Percentiles rank a stretch among this genome's conserved stretches.
Conservation (phyloP, 2,888 invertebrate species). For the Orthonevra nobilis region DNA sequence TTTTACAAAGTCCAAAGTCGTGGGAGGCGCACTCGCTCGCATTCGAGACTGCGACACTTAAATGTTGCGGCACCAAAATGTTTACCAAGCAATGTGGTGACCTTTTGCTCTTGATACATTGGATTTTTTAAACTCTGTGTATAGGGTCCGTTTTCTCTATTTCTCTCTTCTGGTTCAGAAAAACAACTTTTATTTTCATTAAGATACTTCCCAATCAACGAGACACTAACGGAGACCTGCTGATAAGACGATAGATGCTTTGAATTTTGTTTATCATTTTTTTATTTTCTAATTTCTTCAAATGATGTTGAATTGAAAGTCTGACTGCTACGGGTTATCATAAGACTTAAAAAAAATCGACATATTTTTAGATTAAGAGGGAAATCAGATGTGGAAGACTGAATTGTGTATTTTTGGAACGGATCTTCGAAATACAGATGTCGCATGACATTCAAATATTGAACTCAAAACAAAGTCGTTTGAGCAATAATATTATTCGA, state of each 20-base stretch:
- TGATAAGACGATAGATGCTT: slow-evolving; percentile 25
- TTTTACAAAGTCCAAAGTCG: slow-evolving; percentile 3
- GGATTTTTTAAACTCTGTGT: not conserved
- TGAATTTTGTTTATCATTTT: slow-evolving; percentile 28
- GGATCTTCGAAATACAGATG: too few relatives aligned
- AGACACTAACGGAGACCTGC: not conserved
- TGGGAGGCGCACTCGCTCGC: slow-evolving; percentile 18
- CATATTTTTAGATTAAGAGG: too few relatives aligned
- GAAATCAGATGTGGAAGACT: too few relatives aligned
- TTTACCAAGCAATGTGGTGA: slow-evolving; percentile 14
- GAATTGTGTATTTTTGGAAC: too few relatives aligned
- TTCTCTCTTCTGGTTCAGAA: not conserved
- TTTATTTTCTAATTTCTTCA: not conserved
- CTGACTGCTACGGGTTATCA: too few relatives aligned
- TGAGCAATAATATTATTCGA: too few relatives aligned
- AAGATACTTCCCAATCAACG: not conserved
- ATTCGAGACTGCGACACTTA: too few relatives aligned
- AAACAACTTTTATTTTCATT: slow-evolving; percentile 34
- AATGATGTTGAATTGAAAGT: too few relatives aligned
- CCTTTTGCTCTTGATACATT: slow-evolving; percentile 48
- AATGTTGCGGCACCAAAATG: too few relatives aligned
- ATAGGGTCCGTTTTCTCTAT: slow-evolving; percentile 16
- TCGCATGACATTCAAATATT: too few relatives aligned
- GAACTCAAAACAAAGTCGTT: too few relatives aligned
- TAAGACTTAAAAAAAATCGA: too few relatives aligned